phyloP scores from a whole-genome alignment of 2,888 invertebrate species.

The Rutpela maculata region DNA sequence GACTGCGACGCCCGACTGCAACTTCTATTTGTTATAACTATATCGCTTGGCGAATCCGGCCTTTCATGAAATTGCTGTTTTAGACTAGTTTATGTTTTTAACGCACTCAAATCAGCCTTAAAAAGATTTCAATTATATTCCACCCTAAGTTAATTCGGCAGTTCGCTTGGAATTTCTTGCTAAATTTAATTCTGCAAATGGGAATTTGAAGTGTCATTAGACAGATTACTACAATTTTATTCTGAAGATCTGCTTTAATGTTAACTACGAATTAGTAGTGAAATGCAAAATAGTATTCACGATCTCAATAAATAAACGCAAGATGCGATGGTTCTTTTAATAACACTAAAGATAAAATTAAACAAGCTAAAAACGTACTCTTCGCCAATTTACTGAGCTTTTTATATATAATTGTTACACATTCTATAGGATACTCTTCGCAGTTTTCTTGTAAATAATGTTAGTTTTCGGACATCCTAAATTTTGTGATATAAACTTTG shows the following conservation, averaged over 20 bases:
- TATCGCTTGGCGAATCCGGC: too few species aligned
- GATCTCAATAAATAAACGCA: neutral
- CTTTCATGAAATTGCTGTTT: too few species aligned
- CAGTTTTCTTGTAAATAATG: too few species aligned
- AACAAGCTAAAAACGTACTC: too few species aligned
- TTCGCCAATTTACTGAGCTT: too few species aligned
- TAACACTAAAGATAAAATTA: neutral
- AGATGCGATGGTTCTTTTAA: neutral
- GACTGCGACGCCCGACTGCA: too few species aligned
- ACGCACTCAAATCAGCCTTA: neutral
- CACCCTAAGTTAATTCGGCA: neutral
- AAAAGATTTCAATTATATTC: neutral
- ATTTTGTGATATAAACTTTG: too few species aligned
- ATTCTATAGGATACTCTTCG: too few species aligned
- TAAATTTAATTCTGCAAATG: neutral
- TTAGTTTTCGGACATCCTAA: too few species aligned
- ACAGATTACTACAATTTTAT: neutral
- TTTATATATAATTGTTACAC: too few species aligned
- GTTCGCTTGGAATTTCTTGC: neutral
- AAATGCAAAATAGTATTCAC: neutral
- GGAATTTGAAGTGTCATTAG: neutral
- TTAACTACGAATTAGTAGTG: neutral
- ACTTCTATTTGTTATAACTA: too few species aligned
- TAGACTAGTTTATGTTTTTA: too few species aligned
- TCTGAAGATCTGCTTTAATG: neutral